Evolutionary conservation across 2,888 invertebrate genomes (phyloP), one percentile per base, ranked within the genome.

Genomic region (Myopa tessellatipennis): DNA sequence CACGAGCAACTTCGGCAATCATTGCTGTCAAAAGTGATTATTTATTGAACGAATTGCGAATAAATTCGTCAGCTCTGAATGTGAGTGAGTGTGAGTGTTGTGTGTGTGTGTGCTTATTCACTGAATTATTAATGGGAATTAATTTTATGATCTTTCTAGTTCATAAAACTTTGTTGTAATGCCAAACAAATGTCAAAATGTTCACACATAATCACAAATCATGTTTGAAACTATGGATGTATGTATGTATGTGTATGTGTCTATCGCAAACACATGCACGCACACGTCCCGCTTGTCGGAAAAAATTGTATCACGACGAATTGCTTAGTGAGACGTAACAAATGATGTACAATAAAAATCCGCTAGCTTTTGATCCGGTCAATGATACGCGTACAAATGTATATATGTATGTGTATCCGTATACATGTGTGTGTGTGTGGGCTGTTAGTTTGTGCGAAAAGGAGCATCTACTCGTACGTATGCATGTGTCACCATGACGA

Each of bases 101-200:
- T 55, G 55, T 16, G 5, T 55, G 55, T 16, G 10, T 10, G 45
- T 45, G 45, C 45, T 6, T 45, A 45, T 8, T 45, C 45, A 55
- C 55, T n/a, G 55, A 55, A 69, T 75, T 60, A 69, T 76, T 81
- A 78, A 79, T 82, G 84, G 84, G 87, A 87, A 85, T 88, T 86
- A 88, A 88, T 86, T 88, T 88, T 86, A 88, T 86, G 87, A 88
- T 85, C 84, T 87, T 88, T 88, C 89, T 87, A 88, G 86, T 86
- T 88, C 88, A 88, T 87, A 88, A 88, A 88, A 85, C 87, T 86
- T 81, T 34, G 36, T 65, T 65, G 34, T 74, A 76, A 75, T 63
- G 65, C 65, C 70, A 73, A 74, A 68, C 75, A 80, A 77, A 75
- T 77, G 79, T 73, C 78, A 78, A 79, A 80, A 69, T 78, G 78